Evolutionary conservation across 2,888 invertebrate species (phyloP), one percentile per base, ranked within the genome.

Genomic region (Camptogramma bilineatum): DNA sequence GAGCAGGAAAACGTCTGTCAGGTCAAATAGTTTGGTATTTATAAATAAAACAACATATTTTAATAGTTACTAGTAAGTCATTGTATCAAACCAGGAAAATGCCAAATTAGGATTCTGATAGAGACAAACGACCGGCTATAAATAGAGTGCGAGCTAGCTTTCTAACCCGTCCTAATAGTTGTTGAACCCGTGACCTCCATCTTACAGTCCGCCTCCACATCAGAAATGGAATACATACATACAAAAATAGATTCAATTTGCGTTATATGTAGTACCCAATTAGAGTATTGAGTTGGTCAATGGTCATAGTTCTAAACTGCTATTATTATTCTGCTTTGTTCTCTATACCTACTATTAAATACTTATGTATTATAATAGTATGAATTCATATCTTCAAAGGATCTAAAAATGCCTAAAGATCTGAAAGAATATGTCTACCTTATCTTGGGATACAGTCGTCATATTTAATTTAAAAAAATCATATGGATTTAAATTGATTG

Each of bases 131-230:
- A n/a, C 46, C 10, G 17, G 52, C 44, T 55, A 42, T 55, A 46
- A 39, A 56, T 47, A 56, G 56, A 56, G 34, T 50, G 39, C 17
- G 17, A 46, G 31, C 44, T 51, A 55, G 48, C 51, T 56, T 56
- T 64, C 59, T 64, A 59, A 55, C 58, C 34, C 46, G 55, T 55
- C 59, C 52, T 54, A 54, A 51, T 54, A 59, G 44, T 59, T 17
- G 50, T 64, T 59, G 44, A 54, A 64, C 54, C 47, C 47, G 55
- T 55, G 59, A 52, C 47, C 59, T 62, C 46, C 18, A 24, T 57
- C 34, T 28, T 9, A 47, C 19, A 34, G 52, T 19, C 39, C 28
- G 52, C 46, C 47, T 53, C 39, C 39, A 34, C 51, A 39, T 24
- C 56, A 57, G 16, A 59, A 56, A 31, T 46, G 39, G 39, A 13